A percentile compares a stretch with the other conserved stretches of the same genome.
These are phyloP conservation scores for Cacatua alba DNA, from an alignment of 2,113 vertebrate species.

Conservation along the genomic window DNA sequence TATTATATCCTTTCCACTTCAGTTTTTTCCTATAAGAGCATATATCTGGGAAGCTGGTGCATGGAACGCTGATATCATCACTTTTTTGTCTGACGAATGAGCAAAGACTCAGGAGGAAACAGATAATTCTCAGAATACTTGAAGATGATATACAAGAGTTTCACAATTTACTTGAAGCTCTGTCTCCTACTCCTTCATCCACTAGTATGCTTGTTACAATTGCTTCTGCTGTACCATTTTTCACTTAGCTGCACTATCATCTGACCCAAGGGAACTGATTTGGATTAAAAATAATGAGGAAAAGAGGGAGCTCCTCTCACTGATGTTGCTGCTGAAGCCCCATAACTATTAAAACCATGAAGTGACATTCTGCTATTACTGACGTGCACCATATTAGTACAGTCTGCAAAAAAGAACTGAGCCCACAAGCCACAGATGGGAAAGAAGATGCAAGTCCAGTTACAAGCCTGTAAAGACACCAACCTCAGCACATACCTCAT, in stretches of 20 bases:
- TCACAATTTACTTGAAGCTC: background rate
- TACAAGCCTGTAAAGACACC: background rate
- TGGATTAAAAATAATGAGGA: background rate
- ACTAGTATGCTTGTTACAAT: background rate
- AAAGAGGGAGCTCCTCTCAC: background rate
- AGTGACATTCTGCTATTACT: background rate
- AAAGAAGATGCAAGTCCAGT: background rate
- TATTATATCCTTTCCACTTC: background rate
- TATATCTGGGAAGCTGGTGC: background rate
- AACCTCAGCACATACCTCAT: rapidly evolving
- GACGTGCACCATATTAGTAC: background rate
- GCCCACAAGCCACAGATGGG: background rate
- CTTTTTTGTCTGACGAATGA: background rate
- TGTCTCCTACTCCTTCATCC: background rate
- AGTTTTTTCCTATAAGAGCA: background rate
- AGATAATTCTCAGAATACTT: background rate
- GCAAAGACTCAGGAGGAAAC: background rate
- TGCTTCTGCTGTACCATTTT: background rate
- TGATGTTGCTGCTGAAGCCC: background rate
- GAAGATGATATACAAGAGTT: background rate
- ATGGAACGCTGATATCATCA: background rate
- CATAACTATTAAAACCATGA: background rate
- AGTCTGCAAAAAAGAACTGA: background rate
- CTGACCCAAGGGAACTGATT: background rate
- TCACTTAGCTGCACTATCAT: background rate